Evolutionary conservation across 2,113 vertebrate species (phyloP).

Genomic region (Trogon surrucura): DNA sequence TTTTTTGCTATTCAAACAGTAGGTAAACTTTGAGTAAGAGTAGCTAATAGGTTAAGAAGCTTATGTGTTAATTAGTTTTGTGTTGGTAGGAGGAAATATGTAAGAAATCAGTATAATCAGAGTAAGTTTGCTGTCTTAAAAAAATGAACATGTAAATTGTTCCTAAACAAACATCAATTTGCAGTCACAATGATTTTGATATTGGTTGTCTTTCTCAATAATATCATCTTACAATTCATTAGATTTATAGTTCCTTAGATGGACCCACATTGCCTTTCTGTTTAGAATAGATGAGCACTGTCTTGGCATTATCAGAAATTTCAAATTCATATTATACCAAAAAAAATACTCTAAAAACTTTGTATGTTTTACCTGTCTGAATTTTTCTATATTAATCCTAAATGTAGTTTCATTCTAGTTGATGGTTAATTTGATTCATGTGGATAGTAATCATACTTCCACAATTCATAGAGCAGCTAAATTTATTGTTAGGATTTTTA

Average conservation of each 20-base stretch:
- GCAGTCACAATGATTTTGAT: background rate
- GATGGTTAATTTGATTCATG: slow-evolving; percentile 19
- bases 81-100: slow-evolving; percentile 5
- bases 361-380: background rate
- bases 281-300: background rate
- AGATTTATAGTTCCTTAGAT: background rate
- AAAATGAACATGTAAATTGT: background rate
- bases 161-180: slow-evolving; percentile 24
- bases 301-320: background rate
- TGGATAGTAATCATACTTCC: background rate
- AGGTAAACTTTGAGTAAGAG: slow-evolving; percentile 62
- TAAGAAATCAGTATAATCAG: background rate
- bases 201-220: background rate
- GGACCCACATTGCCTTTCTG: background rate
- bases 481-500: background rate
- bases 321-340: background rate
- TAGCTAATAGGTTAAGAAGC: slow-evolving; percentile 19
- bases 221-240: background rate
- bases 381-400: background rate
- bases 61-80: slow-evolving; percentile 6
- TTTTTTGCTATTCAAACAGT: slow-evolving; percentile 15
- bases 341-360: slow-evolving; percentile 44
- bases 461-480: background rate
- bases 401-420: background rate
- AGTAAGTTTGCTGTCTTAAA: slow-evolving; percentile 14